A percentile compares a stretch with the other conserved stretches of the same genome.
phyloP scores from a whole-genome alignment of 2,113 vertebrate genomes.

The Pseudonaja textilis region DNA sequence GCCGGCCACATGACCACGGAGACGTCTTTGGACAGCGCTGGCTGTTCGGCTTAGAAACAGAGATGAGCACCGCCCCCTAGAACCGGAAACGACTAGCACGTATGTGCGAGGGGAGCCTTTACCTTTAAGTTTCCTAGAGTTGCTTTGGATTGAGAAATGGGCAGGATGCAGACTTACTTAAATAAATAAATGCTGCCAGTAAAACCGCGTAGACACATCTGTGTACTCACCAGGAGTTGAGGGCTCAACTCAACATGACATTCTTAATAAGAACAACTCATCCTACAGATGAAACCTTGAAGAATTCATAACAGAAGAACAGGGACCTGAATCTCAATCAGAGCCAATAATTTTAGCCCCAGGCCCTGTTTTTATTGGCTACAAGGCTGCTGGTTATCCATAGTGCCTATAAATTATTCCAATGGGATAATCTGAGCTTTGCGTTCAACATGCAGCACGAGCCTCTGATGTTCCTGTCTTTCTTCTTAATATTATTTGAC shows the following conservation, averaged over 20 bases:
- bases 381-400: background rate
- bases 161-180: background rate
- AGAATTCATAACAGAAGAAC: background rate
- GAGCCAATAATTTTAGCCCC: background rate
- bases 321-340: background rate
- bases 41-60: too few relatives aligned
- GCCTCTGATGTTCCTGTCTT: background rate
- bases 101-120: too few relatives aligned
- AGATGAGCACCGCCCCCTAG: too few relatives aligned
- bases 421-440: background rate
- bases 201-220: background rate
- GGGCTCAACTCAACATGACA: background rate
- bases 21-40: too few relatives aligned
- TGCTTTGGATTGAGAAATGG: background rate
- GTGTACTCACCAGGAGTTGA: background rate
- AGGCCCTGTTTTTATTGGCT: background rate
- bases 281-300: background rate
- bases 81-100: too few relatives aligned
- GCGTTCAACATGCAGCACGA: background rate
- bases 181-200: background rate
- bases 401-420: background rate
- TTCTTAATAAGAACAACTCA: background rate
- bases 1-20: too few relatives aligned
- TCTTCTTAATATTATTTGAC: constrained; percentile 2
- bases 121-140: background rate